A percentile compares a stretch with the other conserved stretches of the same genome.
These are phyloP conservation scores for Drosophila elegans DNA, from an alignment of 1,140 invertebrate species.

Conservation along the genomic window DNA sequence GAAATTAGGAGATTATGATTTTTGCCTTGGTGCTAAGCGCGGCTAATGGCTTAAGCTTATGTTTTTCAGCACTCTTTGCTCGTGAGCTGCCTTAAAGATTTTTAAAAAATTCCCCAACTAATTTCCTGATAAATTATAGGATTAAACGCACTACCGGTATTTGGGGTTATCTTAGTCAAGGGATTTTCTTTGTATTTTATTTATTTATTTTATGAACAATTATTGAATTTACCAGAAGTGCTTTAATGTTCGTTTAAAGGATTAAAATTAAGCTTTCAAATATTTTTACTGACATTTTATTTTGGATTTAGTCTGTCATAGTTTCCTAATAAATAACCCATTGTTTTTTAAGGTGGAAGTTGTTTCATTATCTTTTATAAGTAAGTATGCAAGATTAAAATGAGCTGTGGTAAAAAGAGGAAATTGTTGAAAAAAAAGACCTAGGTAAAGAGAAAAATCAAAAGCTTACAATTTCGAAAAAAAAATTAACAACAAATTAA, in stretches of 20 bases:
- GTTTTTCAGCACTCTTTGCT: slow-evolving; percentile 28
- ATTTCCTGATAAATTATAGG: slow-evolving; percentile 40
- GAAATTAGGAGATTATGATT: slow-evolving; percentile 79
- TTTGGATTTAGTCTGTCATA: too few relatives aligned
- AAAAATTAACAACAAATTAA: too few relatives aligned
- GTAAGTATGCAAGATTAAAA: background rate
- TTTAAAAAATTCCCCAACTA: slow-evolving; percentile 10
- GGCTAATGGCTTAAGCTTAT: slow-evolving; percentile 74
- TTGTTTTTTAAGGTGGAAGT: too few relatives aligned
- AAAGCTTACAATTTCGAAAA: background rate
- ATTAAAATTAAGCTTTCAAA: too few relatives aligned
- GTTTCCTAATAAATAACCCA: too few relatives aligned
- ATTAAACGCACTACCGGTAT: slow-evolving; percentile 20
- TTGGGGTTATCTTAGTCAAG: background rate
- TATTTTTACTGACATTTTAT: too few relatives aligned
- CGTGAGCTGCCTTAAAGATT: slow-evolving; percentile 17
- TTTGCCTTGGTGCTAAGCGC: slow-evolving; percentile 58
- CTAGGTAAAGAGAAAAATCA: too few relatives aligned
- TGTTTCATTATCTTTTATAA: too few relatives aligned
- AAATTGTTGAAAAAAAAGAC: too few relatives aligned
- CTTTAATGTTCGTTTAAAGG: too few relatives aligned
- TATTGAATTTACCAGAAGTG: too few relatives aligned
- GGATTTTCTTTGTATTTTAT: slow-evolving; percentile 8
- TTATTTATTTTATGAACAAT: background rate
- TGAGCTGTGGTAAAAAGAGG: too few relatives aligned